phyloP scores from a whole-genome alignment of 2,113 vertebrate genomes.

The Sceloporus tristichus region DNA sequence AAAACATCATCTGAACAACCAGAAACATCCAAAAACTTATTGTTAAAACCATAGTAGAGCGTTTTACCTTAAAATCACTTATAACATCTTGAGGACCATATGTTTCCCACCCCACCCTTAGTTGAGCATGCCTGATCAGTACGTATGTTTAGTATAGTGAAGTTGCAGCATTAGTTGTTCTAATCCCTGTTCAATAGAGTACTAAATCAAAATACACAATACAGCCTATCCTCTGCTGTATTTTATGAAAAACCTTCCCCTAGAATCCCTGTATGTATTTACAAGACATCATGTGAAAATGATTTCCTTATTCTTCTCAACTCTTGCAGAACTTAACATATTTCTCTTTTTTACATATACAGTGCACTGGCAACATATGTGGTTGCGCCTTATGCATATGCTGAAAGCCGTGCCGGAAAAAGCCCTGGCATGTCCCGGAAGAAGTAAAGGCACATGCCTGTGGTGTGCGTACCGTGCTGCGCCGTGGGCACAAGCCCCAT shows the following conservation, averaged over 20 bases:
- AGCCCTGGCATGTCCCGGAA: too few species aligned
- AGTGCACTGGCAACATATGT: not conserved
- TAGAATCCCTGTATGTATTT: not conserved
- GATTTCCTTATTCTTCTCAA: conserved; percentile 9
- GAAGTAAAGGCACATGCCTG: too few species aligned
- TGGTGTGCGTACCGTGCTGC: too few species aligned
- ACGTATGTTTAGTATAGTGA: not conserved
- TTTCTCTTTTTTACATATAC: not conserved
- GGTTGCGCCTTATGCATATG: too few species aligned
- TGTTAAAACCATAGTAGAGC: too few species aligned
- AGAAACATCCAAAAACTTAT: too few species aligned
- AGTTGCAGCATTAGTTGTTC: not conserved
- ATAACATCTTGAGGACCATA: too few species aligned
- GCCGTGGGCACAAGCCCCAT: too few species aligned
- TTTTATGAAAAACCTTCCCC: not conserved
- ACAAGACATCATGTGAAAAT: conserved; percentile 12
- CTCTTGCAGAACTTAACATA: not conserved
- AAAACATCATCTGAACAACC: too few species aligned
- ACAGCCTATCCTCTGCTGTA: too few species aligned
- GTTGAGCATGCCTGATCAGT: not conserved
- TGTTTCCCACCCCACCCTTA: not conserved
- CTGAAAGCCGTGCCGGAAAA: too few species aligned
- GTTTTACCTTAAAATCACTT: too few species aligned
- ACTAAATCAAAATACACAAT: not conserved
- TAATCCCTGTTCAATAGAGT: not conserved